Base-by-base conservation (phyloP, 2,888 invertebrate genomes). In the Deilephila elpenor region DNA sequence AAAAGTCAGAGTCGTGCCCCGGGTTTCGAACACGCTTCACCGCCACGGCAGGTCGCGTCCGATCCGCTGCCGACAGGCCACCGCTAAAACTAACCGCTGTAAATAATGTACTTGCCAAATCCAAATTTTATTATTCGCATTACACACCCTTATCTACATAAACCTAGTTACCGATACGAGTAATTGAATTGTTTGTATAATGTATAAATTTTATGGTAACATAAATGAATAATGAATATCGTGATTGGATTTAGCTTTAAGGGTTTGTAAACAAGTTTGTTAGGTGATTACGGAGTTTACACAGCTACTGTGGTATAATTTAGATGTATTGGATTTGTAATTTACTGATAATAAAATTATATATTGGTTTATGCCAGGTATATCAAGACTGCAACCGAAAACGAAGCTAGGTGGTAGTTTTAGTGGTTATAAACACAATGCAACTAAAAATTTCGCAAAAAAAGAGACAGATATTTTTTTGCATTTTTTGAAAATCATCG, bases 171-270 rank as follows among this genome's bases (percentile, higher is more conserved):
- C 8, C 37, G 25, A 51, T 32, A 71, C 56, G 25, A 34, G 53
- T 72, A 72, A 72, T 72, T 72, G 72, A 62, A 72, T 72, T 62
- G 72, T 62, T 71, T 44, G 17, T 59, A 61, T 59, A 71, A 44
- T 61, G 25, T 25, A 61, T 61, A 61, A 14, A 71, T 72, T 62
- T 72, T 62, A 72, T 56, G 32, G 72, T 44, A 29, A 44, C 67
- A 62, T 72, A 72, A 62, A 72, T 72, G 51, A 62, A 62, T 62
- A 74, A 71, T 74, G 71, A 74, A 32, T 59, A 71, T 59, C 71
- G 71, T 71, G 74, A 71, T 74, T 67, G 67, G 67, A 71, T 59
- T 59, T 67, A 67, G 51, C 44, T 71, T 74, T 71, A 53, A 53
- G 32, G 20, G 59, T 56, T 71, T 71, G 67, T 64, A 71, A 71